A percentile compares a stretch with the other conserved stretches of the same genome.
phyloP scores from a whole-genome alignment of 2,113 vertebrate genomes.

The Eurypyga helias region DNA sequence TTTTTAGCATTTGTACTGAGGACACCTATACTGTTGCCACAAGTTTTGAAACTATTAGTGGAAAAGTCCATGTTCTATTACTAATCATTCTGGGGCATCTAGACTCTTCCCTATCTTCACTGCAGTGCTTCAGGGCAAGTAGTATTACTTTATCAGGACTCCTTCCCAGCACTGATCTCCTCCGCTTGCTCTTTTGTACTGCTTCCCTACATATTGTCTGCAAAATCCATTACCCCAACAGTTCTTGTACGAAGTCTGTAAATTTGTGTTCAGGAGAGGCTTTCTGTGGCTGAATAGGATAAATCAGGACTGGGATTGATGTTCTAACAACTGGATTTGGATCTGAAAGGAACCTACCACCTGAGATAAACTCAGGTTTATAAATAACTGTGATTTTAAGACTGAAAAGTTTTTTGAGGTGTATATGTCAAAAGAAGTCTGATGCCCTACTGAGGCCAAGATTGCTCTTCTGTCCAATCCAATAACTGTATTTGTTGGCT shows the following conservation, averaged over 20 bases:
- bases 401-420: neutral
- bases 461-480: neutral
- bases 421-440: neutral
- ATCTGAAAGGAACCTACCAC: neutral
- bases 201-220: neutral
- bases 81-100: neutral
- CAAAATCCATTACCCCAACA: neutral
- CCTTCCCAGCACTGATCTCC: neutral
- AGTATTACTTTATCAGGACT: neutral
- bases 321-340: neutral
- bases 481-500: neutral
- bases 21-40: rapidly evolving
- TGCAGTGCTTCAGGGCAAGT: neutral
- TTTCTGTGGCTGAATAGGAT: neutral
- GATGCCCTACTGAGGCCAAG: neutral
- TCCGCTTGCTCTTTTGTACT: neutral
- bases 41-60: neutral
- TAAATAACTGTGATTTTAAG: neutral
- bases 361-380: neutral
- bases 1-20: neutral
- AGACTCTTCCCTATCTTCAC: neutral
- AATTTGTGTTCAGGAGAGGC: neutral
- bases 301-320: neutral
- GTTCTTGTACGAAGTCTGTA: neutral
- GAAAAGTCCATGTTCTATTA: neutral